Percentiles rank a stretch among this genome's conserved stretches.
These are phyloP conservation scores for Archilochus colubris DNA, from an alignment of 2,113 vertebrate genomes.

Conservation along the genomic window DNA sequence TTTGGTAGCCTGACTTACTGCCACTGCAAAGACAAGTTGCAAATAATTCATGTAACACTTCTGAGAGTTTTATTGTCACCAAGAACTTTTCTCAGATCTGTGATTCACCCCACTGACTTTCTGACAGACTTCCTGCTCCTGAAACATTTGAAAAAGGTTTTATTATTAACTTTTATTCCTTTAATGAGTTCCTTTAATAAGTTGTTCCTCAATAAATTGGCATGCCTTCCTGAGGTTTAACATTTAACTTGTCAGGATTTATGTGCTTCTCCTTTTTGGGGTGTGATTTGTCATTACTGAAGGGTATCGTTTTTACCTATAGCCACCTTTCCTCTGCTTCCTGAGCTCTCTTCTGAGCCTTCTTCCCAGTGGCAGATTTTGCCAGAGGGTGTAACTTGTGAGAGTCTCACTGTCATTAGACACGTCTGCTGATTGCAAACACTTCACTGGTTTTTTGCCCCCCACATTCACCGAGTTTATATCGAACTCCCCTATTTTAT, in stretches of 20 bases:
- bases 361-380: not conserved
- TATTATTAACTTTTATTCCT: slow-evolving; percentile 50
- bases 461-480: not conserved
- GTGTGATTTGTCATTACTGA: not conserved
- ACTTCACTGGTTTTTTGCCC: not conserved
- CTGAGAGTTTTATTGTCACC: slow-evolving; percentile 6
- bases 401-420: fast-evolving
- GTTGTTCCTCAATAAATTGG: slow-evolving; percentile 27
- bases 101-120: slow-evolving; percentile 32
- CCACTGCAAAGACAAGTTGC: not conserved
- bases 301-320: not conserved
- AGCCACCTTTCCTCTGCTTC: not conserved
- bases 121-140: slow-evolving; percentile 37
- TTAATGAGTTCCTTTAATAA: slow-evolving; percentile 37
- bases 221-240: slow-evolving; percentile 12
- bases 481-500: not conserved
- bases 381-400: not conserved
- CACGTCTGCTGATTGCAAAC: not conserved
- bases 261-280: not conserved
- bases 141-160: slow-evolving; percentile 49
- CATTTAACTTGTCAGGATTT: slow-evolving; percentile 29
- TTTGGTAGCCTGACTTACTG: not conserved
- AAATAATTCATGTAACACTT: not conserved
- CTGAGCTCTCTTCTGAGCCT: not conserved
- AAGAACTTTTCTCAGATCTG: slow-evolving; percentile 16